Conservation (phyloP, 2,113 vertebrate genomes). For the Murina feae region DNA sequence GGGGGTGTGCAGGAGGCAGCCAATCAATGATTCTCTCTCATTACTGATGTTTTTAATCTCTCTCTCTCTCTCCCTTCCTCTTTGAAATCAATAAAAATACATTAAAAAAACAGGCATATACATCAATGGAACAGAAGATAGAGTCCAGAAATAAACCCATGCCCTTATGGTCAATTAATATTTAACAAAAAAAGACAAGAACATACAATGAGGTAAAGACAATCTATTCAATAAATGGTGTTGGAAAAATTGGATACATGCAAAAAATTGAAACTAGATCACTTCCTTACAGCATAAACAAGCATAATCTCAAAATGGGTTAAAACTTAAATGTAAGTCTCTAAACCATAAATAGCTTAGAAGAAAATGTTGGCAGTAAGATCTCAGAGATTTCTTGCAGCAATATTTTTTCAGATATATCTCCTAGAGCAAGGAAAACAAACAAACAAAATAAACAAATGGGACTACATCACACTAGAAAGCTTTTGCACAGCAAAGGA, state of each 20-base stretch:
- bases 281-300: background rate
- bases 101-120: background rate
- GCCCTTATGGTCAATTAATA: background rate
- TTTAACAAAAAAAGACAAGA: too few relatives aligned
- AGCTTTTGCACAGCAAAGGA: background rate
- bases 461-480: background rate
- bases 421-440: background rate
- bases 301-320: background rate
- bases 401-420: background rate
- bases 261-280: too few relatives aligned
- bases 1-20: too few relatives aligned
- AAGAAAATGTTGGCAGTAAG: background rate
- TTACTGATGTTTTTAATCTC: too few relatives aligned
- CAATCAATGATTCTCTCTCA: too few relatives aligned
- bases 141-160: background rate
- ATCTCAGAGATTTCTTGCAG: background rate
- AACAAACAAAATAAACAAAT: background rate
- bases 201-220: too few relatives aligned
- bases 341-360: background rate
- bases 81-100: too few relatives aligned
- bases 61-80: too few relatives aligned
- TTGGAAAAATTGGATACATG: too few relatives aligned
- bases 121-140: background rate
- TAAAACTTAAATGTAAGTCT: background rate
- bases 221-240: too few relatives aligned